Base-by-base conservation (phyloP, 2,888 invertebrate genomes). In the Drosophila longiperda region DNA sequence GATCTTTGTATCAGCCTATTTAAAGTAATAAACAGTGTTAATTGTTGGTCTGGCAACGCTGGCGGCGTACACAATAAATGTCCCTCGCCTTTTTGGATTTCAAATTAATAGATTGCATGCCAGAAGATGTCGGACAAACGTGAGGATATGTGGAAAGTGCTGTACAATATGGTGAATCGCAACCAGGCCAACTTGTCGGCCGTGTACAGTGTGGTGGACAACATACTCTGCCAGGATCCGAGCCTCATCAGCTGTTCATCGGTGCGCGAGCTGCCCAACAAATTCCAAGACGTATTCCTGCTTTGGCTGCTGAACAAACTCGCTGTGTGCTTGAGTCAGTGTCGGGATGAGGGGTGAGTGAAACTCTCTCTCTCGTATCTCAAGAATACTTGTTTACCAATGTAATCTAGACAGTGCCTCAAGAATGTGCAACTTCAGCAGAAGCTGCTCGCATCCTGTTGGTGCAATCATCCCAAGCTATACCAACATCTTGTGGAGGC, bases 121-220 rank as follows among this genome's bases (percentile, higher is more conserved):
- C 5, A 9, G 49, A 71, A 57, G 26, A 91, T 92, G 92, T 75
- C 92, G n/a, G 82, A 65, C 12, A 85, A 84, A 3, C 91, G 91
- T 0, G 91, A 89, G 62, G 92, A 92, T 66, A 92, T 92, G 85
- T 92, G 92, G 92, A 90, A 90, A 52, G 75, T 92, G 62, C 77
- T 92, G 3, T 92, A 92, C 69, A 91, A 80, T 58, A 73, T 92
- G 53, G 91, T 92, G 1, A 90, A 89, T 52, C 84, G 90, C 3
- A 89, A 83, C 54, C 82, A 85, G 20, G 66, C 68, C 4, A 86
- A 90, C 55, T 45, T 90, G 7, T 73, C 78, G 23, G 85, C 90
- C 42, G 80, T 90, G 0, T 90, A 89, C 63, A 80, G 74, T 3
- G 87, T 87, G 20, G 90, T 91, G 11, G 91, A 91, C 57, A 88